These are phyloP conservation scores for Tenthredo notha DNA, from an alignment of 2,888 invertebrate genomes.

Conservation along the genomic window DNA sequence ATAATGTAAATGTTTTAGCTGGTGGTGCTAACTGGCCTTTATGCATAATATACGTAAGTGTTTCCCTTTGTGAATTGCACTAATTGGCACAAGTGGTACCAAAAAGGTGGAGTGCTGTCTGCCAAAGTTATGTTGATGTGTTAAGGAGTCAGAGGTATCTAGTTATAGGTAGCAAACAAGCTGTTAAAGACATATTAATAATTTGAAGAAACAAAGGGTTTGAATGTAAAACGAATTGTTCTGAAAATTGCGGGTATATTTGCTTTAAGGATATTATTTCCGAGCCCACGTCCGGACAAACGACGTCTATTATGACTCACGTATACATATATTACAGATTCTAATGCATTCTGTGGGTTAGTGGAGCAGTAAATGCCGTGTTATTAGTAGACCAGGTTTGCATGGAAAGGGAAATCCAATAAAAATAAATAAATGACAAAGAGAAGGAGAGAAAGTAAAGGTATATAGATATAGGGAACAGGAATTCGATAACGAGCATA, in stretches of 20 bases:
- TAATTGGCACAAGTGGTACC: neutral
- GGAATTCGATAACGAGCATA: constrained; percentile 39
- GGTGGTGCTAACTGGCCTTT: neutral
- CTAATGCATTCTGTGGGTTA: constrained; percentile 37
- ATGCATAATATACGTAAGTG: neutral
- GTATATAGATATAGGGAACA: neutral
- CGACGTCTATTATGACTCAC: neutral
- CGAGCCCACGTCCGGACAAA: neutral
- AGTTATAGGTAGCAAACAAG: neutral
- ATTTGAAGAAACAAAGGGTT: neutral
- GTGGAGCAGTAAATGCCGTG: constrained; percentile 35
- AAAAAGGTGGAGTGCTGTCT: neutral
- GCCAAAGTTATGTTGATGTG: constrained; percentile 16
- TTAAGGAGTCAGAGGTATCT: constrained; percentile 13
- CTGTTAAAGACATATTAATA: constrained; percentile 34
- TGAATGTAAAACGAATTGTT: constrained; percentile 4
- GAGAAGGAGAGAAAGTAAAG: neutral
- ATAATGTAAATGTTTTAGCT: neutral
- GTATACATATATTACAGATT: constrained; percentile 25
- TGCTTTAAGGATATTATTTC: neutral
- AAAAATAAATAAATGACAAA: constrained; percentile 23
- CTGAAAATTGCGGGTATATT: constrained; percentile 13
- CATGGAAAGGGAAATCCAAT: constrained; percentile 12
- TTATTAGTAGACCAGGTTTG: constrained; percentile 17
- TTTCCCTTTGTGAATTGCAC: neutral